Base-by-base conservation (phyloP, 2,888 invertebrate genomes). In the Sminthurides aquaticus region DNA sequence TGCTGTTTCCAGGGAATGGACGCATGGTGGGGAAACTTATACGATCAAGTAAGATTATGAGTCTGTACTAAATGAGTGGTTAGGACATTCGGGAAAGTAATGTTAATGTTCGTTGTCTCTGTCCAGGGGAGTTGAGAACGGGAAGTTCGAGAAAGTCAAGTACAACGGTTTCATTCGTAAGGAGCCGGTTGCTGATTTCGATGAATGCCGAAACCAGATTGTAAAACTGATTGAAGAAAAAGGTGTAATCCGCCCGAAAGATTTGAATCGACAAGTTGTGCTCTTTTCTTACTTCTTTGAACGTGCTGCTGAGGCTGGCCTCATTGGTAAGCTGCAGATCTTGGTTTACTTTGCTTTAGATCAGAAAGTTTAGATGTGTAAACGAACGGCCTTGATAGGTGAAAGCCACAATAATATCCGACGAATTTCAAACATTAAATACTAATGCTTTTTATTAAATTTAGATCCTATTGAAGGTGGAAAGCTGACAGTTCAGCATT, bases 201-300 rank as follows among this genome's bases (percentile, higher is more conserved):
- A 82, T 1, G 81, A 81, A 54, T 88, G 88, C 74, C 77, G 52
- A 15, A 55, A 54, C 34, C 54, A 54, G 8, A 61, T 61, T 25
- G 61, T 61, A 22, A 81, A 82, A 70, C 79, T 83, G 67, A 84
- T 85, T 75, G 82, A 86, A 5, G 79, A 80, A 26, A 69, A 70
- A n/a, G 76, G 76, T 63, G 82, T 85, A 1, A 80, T 83, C 34
- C 82, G 84, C 70, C 85, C 86, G 0, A 78, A 80, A 3, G 85
- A 85, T 66, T 76, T 87, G 11, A 81, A 81, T 65, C 70, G 74
- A 1, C 72, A 72, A 65, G 84, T 94, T 62, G 87, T 87, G 72
- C 90, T 92, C 18, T 93, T 98, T 81, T 93, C 94, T 76, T 98
- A 95, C 79, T 98, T 92, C 81, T 96, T 89, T 79, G 97, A 98